Percentiles rank a stretch among this genome's conserved stretches.
Evolutionary conservation across 2,888 invertebrate genomes (phyloP).

Genomic region (Muschampia plurimacula): DNA sequence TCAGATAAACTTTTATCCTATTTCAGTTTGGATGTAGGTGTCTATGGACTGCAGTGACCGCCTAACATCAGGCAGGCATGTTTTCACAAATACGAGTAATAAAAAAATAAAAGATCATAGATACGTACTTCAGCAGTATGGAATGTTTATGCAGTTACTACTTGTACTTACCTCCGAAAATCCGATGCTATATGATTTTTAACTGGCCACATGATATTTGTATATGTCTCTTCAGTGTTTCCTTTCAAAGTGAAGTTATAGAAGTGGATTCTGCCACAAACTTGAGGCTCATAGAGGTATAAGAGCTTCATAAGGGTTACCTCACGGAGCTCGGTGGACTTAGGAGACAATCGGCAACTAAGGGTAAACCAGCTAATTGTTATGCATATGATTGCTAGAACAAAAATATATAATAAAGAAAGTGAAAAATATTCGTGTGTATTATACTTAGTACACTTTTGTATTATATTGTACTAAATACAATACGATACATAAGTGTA

Average conservation of each 20-base stretch:
- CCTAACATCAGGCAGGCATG: too few relatives aligned
- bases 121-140: too few relatives aligned
- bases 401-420: neutral
- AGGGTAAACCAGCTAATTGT: slow-evolving; percentile 65
- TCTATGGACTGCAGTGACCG: too few relatives aligned
- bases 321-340: slow-evolving; percentile 62
- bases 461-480: too few relatives aligned
- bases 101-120: too few relatives aligned
- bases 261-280: slow-evolving; percentile 64
- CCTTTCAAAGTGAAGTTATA: slow-evolving; percentile 64
- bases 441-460: too few relatives aligned
- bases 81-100: too few relatives aligned
- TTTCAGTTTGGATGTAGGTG: too few relatives aligned
- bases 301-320: slow-evolving; percentile 69
- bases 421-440: too few relatives aligned
- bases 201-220: slow-evolving; percentile 65
- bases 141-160: too few relatives aligned
- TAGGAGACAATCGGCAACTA: slow-evolving; percentile 60
- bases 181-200: slow-evolving; percentile 59
- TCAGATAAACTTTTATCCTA: too few relatives aligned
- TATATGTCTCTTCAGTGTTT: slow-evolving; percentile 40
- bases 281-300: slow-evolving; percentile 72
- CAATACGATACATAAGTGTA: too few relatives aligned
- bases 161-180: slow-evolving; percentile 58
- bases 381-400: slow-evolving; percentile 60